Conservation (phyloP, 2,888 invertebrate species). For the Icerya purchasi region DNA sequence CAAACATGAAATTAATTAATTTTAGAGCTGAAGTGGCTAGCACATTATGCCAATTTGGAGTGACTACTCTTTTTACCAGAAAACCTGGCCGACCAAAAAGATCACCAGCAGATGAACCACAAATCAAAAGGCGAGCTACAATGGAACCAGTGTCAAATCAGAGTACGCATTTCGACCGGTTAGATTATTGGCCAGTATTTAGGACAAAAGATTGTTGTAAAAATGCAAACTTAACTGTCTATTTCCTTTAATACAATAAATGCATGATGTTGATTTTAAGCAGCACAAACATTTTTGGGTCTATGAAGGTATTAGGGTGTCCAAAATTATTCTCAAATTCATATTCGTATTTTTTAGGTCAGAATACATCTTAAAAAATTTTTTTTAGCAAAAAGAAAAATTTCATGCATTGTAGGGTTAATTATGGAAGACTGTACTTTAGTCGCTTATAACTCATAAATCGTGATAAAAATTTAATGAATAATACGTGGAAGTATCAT, state of each 20-base stretch:
- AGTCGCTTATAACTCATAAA: too few species aligned
- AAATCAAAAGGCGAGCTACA: not conserved
- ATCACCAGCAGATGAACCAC: not conserved
- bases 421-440: too few species aligned
- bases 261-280: not conserved
- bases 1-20: not conserved
- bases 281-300: not conserved
- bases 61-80: not conserved
- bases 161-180: not conserved
- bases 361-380: not conserved
- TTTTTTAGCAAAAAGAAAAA: not conserved
- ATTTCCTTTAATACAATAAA: not conserved
- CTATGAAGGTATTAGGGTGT: not conserved
- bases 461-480: too few species aligned
- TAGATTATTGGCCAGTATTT: not conserved
- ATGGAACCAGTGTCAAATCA: not conserved
- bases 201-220: not conserved
- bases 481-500: too few species aligned
- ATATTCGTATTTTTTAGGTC: not conserved
- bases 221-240: not conserved
- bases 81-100: not conserved
- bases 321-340: not conserved
- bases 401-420: not conserved
- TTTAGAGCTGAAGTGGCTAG: not conserved
- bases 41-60: not conserved